A percentile compares a stretch with the other conserved stretches of the same genome.
These are phyloP conservation scores for Dasysyrphus tricinctus DNA, from an alignment of 2,888 invertebrate genomes.

Conservation along the genomic window DNA sequence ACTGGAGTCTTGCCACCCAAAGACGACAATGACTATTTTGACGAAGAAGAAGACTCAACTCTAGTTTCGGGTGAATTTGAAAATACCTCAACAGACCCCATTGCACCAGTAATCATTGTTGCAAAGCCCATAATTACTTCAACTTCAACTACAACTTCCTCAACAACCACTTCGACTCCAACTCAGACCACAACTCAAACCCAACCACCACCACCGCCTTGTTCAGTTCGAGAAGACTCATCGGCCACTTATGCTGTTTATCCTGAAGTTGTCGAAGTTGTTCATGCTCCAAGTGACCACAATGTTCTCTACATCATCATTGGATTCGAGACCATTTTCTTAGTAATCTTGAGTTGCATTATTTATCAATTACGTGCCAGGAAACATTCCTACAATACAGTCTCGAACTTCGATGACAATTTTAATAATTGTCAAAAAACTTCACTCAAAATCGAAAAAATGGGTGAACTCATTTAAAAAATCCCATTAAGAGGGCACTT, in stretches of 20 bases:
- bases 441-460: constrained; percentile 63
- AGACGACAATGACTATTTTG: constrained; percentile 50
- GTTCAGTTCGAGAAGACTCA: constrained; percentile 61
- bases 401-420: constrained; percentile 82
- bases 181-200: constrained; percentile 44
- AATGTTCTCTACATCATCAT: constrained; percentile 77
- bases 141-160: constrained; percentile 41
- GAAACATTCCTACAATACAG: constrained; percentile 82
- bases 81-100: constrained; percentile 16
- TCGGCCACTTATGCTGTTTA: constrained; percentile 78
- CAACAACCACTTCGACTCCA: constrained; percentile 58
- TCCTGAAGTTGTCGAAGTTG: constrained; percentile 79
- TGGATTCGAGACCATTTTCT: constrained; percentile 75
- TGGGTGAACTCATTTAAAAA: constrained; percentile 56
- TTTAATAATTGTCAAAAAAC: constrained; percentile 78
- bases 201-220: constrained; percentile 62
- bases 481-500: constrained; percentile 4
- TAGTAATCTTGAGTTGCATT: constrained; percentile 75
- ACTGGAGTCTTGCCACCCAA: constrained; percentile 55
- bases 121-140: constrained; percentile 27
- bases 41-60: constrained; percentile 61
- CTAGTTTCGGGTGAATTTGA: constrained; percentile 22
- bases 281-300: constrained; percentile 74
- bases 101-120: constrained; percentile 46
- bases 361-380: constrained; percentile 79